These are phyloP conservation scores for Gymnobelideus leadbeateri DNA, from an alignment of 2,113 vertebrate genomes.

Conservation along the genomic window DNA sequence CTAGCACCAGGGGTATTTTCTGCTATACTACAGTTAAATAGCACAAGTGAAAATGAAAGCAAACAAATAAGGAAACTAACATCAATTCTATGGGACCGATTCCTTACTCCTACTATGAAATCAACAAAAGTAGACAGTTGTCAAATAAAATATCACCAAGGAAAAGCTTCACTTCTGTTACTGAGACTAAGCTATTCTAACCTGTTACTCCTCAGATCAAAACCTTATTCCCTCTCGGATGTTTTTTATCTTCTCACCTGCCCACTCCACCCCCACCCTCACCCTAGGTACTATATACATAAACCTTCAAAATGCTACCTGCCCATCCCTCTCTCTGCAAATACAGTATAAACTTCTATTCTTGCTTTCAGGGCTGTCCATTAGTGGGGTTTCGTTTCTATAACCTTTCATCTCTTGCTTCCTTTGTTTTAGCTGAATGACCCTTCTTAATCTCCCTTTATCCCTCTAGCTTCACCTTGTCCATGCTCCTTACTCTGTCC, in stretches of 20 bases:
- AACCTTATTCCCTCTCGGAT: not conserved
- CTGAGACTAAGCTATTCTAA: not conserved
- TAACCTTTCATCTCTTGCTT: not conserved
- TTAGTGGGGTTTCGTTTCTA: not conserved
- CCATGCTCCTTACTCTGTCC: not conserved
- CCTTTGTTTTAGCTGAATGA: not conserved
- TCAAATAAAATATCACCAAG: too few relatives aligned
- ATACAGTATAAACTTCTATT: not conserved
- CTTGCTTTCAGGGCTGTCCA: too few relatives aligned
- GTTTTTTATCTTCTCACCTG: not conserved
- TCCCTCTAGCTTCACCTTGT: not conserved
- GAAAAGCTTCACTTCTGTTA: not conserved
- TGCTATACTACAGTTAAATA: conserved; percentile 59
- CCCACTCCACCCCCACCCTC: not conserved
- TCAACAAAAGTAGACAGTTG: not conserved
- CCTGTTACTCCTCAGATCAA: not conserved
- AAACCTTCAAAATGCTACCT: not conserved
- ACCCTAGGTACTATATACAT: not conserved
- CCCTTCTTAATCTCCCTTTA: not conserved
- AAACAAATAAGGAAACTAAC: conserved; percentile 60
- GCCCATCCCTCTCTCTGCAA: not conserved
- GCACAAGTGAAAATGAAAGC: conserved; percentile 66
- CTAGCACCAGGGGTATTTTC: conserved; percentile 54
- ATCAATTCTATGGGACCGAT: conserved; percentile 60
- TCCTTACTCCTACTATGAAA: not conserved